Percentiles rank a stretch among this genome's conserved stretches.
Evolutionary conservation across 2,113 vertebrate genomes (phyloP).

Genomic region (Hemiprocne comata): DNA sequence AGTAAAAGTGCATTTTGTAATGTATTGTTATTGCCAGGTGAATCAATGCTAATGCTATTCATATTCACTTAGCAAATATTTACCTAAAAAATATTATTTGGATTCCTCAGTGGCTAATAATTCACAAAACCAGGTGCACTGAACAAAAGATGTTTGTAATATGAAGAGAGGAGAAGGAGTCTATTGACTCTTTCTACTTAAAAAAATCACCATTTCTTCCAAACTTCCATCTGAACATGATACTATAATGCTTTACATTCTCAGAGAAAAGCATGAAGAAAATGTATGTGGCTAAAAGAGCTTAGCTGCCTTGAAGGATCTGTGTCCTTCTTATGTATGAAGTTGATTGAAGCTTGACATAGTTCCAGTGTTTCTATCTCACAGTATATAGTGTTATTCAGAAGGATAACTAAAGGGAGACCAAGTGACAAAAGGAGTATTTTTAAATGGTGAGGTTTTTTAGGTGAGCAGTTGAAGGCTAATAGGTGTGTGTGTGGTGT

Average conservation of each 20-base stretch:
- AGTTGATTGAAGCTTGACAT: not conserved
- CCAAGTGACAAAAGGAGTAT: not conserved
- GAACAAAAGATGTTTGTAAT: not conserved
- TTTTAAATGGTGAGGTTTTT: not conserved
- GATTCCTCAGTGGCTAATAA: not conserved
- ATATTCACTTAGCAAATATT: conserved; percentile 16
- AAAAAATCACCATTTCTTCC: not conserved
- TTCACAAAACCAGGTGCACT: not conserved
- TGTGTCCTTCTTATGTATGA: not conserved
- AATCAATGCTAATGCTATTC: not conserved
- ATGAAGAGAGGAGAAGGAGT: not conserved
- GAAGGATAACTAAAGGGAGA: not conserved
- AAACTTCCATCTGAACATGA: not conserved
- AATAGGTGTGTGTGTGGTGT: not conserved
- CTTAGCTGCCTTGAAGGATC: not conserved
- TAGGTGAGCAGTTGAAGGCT: not conserved
- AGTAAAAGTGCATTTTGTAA: not conserved
- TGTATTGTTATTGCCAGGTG: not conserved
- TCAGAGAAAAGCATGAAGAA: not conserved
- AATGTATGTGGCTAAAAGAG: not conserved
- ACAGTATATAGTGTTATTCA: not conserved
- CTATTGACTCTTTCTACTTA: not conserved
- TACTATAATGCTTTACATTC: not conserved
- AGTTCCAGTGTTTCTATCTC: not conserved
- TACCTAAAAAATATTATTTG: not conserved